These are phyloP conservation scores for Xestia c-nigrum DNA, from an alignment of 2,888 invertebrate species.

Conservation along the genomic window DNA sequence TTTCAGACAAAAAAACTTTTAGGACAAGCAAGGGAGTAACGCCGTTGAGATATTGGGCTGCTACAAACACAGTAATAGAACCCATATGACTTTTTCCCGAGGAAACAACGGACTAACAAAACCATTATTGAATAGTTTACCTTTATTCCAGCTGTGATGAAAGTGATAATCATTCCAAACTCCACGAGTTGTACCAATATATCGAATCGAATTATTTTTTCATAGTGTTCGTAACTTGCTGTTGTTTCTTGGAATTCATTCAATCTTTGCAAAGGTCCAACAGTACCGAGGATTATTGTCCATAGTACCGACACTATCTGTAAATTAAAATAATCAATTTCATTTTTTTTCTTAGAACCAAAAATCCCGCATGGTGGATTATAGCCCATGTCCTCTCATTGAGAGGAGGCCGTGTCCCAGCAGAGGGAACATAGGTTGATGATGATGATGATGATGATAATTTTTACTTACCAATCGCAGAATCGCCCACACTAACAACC, in stretches of 20 bases:
- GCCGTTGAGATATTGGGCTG: no score
- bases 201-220: background rate
- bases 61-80: background rate
- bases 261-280: background rate
- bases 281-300: background rate
- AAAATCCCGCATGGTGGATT: no score
- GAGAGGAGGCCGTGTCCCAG: no score
- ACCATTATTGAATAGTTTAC: background rate
- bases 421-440: no score
- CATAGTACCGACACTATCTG: conserved; percentile 39
- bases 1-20: no score
- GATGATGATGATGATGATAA: background rate
- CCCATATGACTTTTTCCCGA: background rate
- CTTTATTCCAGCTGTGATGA: conserved; percentile 34
- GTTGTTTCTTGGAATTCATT: no score
- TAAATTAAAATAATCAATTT: background rate
- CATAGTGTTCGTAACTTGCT: background rate
- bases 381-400: no score
- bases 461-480: conserved; percentile 31
- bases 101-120: background rate
- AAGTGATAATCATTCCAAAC: conserved; percentile 32
- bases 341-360: background rate
- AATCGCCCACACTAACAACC: conserved; percentile 21
- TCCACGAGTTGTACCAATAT: conserved; percentile 25
- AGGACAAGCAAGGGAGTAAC: no score